Percentiles rank a stretch among this genome's conserved stretches.
Evolutionary conservation across 2,888 invertebrate genomes (phyloP).

Genomic region (Dasypolia templi): DNA sequence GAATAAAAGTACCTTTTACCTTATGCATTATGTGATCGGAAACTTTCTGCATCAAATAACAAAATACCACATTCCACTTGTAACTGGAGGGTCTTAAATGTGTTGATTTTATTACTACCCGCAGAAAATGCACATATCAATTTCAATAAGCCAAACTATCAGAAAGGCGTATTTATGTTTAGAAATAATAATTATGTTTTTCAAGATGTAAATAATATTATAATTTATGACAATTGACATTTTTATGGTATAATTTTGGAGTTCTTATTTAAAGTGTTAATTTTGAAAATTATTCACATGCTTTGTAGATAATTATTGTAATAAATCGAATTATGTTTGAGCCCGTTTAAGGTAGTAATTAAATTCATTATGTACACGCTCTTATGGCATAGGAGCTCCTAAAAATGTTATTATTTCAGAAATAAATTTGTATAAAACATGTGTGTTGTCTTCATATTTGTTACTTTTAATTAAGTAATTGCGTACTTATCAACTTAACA

Average conservation of each 20-base stretch:
- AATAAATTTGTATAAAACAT: conserved; percentile 80
- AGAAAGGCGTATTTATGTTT: conserved; percentile 48
- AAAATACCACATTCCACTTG: conserved; percentile 80
- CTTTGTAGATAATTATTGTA: conserved; percentile 60
- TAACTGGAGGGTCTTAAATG: conserved; percentile 63
- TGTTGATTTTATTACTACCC: conserved; percentile 58
- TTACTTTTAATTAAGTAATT: background rate
- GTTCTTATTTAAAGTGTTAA: conserved; percentile 36
- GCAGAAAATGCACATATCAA: conserved; percentile 74
- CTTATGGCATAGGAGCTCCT: conserved; percentile 76
- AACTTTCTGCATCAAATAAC: conserved; percentile 66
- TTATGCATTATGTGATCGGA: conserved; percentile 58
- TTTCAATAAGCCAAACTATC: conserved; percentile 41
- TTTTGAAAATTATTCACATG: conserved; percentile 60
- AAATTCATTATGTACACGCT: conserved; percentile 74
- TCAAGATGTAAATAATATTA: conserved; percentile 31
- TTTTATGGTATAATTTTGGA: conserved; percentile 32
- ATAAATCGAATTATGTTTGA: conserved; percentile 60
- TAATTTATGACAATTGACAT: conserved; percentile 30
- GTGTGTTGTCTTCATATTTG: conserved; percentile 6
- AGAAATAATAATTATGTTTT: conserved; percentile 27
- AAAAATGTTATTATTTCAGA: conserved; percentile 81
- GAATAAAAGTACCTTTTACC: no score
- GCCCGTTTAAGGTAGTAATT: conserved; percentile 65
- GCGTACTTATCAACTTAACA: background rate